A percentile compares a stretch with the other conserved stretches of the same genome.
These are phyloP conservation scores for Syngnathoides biaculeatus DNA, from an alignment of 2,113 vertebrate genomes.

Conservation along the genomic window DNA sequence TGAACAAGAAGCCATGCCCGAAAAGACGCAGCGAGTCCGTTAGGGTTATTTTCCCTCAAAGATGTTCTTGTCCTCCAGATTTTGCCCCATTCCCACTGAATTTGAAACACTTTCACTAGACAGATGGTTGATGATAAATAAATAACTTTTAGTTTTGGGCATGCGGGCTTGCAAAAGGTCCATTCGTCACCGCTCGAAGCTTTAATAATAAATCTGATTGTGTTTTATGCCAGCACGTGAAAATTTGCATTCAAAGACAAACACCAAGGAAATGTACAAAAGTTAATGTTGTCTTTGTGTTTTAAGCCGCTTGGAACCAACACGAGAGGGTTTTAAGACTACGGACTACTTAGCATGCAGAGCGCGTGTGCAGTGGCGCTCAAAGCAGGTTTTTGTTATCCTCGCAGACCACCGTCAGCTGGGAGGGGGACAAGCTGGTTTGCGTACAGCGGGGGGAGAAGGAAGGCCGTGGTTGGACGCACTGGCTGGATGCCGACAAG, in stretches of 20 bases:
- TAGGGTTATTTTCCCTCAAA: background rate
- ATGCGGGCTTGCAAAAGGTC: too few species aligned
- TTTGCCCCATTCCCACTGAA: too few species aligned
- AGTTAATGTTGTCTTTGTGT: too few species aligned
- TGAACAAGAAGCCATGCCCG: background rate
- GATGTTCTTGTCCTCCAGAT: too few species aligned
- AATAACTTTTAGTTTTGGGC: too few species aligned
- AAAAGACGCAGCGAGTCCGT: background rate
- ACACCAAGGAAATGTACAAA: too few species aligned
- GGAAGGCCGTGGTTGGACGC: slow-evolving; percentile 87
- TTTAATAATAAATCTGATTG: too few species aligned
- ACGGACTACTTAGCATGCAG: slow-evolving; percentile 20
- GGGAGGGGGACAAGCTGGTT: slow-evolving; percentile 84
- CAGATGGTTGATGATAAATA: too few species aligned
- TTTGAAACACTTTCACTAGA: too few species aligned
- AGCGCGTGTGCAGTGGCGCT: slow-evolving; percentile 2
- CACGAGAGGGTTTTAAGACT: background rate
- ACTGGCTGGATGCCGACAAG: slow-evolving; percentile 83
- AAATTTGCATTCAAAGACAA: background rate
- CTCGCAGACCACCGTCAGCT: slow-evolving; percentile 80
- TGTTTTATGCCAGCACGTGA: background rate
- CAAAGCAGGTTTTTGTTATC: slow-evolving; percentile 10
- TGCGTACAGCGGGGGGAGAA: slow-evolving; percentile 88
- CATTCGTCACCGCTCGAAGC: too few species aligned
- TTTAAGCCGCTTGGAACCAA: background rate